Base-by-base conservation (phyloP, 2,888 invertebrate species). In the Dioctria rufipes region DNA sequence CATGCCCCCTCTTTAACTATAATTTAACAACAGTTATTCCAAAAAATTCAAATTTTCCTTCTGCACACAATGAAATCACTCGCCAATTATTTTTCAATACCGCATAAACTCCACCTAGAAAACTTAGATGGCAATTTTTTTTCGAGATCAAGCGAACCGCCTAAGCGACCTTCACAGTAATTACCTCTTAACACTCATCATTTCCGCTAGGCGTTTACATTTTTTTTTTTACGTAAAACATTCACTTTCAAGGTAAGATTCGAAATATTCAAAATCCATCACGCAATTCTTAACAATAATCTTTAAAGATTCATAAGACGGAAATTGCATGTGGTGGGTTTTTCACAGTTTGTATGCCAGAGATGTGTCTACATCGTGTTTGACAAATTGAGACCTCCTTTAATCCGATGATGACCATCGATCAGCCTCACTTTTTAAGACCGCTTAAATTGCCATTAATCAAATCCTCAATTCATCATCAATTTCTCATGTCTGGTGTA, bases 381-480 rank as follows among this genome's bases (percentile, higher is more conserved):
- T 66, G 66, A 66, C 66, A 66, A 66, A 66, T 66, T 66, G 43
- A 66, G 42, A 66, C 46, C 66, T 66, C 46, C 66, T 66, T 42
- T 43, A 66, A 66, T 43, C 13, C 46, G 46, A 66, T 66, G 43
- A n/a, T 43, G 43, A 13, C 11, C 66, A 66, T 66, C 66, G 66
- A 66, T 66, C 66, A 66, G 66, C 2, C 66, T 5, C 66, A 43
- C 46, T 66, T 66, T 66, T 66, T 42, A 66, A n/a, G 66, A 43
- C 9, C 43, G 46, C 66, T 66, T 66, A 66, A 66, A 66, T 43
- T 43, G 66, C 66, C 43, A 66, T 66, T 66, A 66, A 66, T 66
- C 66, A 66, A 66, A 66, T 42, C 8, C 9, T 66, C 66, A 46
- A 66, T 66, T 46, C 66, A 66, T 66, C 66, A 66, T 66, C 40